These are phyloP conservation scores for Dipodomys stephensi DNA, from an alignment of 2,113 vertebrate genomes.

Conservation along the genomic window DNA sequence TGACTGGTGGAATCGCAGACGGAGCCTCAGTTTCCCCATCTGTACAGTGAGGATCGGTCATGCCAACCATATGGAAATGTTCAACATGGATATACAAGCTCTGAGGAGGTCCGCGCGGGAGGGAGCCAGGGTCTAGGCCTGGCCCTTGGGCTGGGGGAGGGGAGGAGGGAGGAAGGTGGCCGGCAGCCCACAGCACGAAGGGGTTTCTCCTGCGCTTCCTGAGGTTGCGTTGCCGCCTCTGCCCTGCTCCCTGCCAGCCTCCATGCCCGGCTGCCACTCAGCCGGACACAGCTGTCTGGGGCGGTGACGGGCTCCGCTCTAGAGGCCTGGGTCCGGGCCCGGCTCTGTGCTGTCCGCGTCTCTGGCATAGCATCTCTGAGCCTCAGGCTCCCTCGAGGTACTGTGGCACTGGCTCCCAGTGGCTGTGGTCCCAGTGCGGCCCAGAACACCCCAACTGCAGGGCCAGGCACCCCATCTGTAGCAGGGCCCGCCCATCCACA, in stretches of 20 bases:
- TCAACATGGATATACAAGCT: not conserved
- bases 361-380: not conserved
- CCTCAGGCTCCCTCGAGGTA: no score
- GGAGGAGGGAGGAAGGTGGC: not conserved
- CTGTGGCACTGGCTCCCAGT: no score
- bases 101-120: not conserved
- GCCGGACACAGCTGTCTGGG: not conserved
- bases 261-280: conserved; percentile 15
- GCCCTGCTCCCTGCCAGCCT: not conserved
- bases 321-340: not conserved
- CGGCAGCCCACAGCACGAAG: not conserved
- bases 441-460: not conserved
- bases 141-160: not conserved
- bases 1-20: not conserved
- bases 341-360: not conserved
- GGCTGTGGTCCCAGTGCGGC: not conserved
- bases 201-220: conserved; percentile 12
- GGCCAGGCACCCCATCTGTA: not conserved
- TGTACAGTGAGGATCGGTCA: not conserved
- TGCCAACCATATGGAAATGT: not conserved
- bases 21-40: not conserved
- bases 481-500: not conserved
- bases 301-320: not conserved
- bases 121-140: not conserved
- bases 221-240: not conserved